Evolutionary conservation across 53 echinoderm and acorn worm genomes (phyloP), one percentile per base, ranked within the genome.

Genomic region (Hippasteria phrygiana): DNA sequence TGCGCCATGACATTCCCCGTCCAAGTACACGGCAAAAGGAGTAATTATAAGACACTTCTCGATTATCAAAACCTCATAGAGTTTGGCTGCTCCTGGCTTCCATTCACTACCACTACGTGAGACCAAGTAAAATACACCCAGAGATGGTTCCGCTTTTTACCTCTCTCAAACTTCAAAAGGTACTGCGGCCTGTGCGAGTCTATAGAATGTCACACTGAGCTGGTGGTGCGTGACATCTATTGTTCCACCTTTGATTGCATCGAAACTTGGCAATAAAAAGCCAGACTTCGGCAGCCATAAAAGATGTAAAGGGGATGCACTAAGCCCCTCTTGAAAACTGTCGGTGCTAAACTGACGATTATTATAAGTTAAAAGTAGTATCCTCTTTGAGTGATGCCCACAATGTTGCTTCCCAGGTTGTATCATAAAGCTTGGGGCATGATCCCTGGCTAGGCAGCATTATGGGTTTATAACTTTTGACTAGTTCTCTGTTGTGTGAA

Each of bases 171-270:
- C 9, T 63, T 63, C n/a, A n/a, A 14, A 65, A 33, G 64, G 63
- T 12, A 27, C 24, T 24, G 35, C 42, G 53, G 22, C 33, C 34
- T 22, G 20, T 20, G 55, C 3, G 28, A 32, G 20, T 41, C 81
- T 81, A 59, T 18, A 3, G 59, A 9, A 17, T 20, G 6, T 43
- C 43, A 65, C 65, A 41, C 63, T 64, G 29, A 28, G 32, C 81
- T 45, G 65, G 64, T 31, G 40, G 81, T 27, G 81, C 81, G 64
- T 81, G 64, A 65, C 65, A 45, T 29, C 81, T 81, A 56, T 81
- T 64, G 81, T 81, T 45, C 42, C 9, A 8, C 28, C 32, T 16
- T 45, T 81, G 63, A 64, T 43, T 65, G 65, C 65, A 27, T 63
- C 18, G 31, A 18, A 65, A 65, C 81, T 45, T 65, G 43, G 26